Base-by-base conservation (phyloP, 2,797 vertebrate species). In the Siniperca undulata region DNA sequence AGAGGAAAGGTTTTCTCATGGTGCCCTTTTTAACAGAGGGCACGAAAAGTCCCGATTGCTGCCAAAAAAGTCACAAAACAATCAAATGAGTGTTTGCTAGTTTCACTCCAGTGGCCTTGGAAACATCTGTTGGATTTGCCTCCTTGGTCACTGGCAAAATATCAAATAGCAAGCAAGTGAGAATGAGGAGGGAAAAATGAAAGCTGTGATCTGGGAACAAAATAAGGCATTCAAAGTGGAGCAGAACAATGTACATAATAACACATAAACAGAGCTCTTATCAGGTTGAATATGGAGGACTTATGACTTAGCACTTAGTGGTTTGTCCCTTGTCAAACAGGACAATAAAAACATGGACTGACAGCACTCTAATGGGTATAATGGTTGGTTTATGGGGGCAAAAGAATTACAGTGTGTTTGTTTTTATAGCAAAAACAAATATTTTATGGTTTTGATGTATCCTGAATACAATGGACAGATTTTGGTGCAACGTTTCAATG, bases 81-180 rank as follows among this genome's bases (percentile, higher is more conserved):
- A 92, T 90, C 82, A 90, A 92, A 91, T 78, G 71, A 85, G 61
- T 73, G 53, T 92, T 92, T 91, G 86, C 83, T 83, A 56, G 91
- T 91, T 91, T 91, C 91, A 88, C 85, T 89, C 83, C 84, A 82
- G 84, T 84, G 78, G 84, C 81, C 73, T 77, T 71, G 50, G 84
- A 88, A 92, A 93, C 92, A 93, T 81, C 91, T 93, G 92, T 85
- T 90, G 86, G 87, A 90, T 93, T 91, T 89, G 84, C 88, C 84
- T 82, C 82, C 0, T 1, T 85, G 84, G 85, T 86, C 84, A 77
- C 80, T 89, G 87, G 88, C 87, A 92, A 89, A 64, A 80, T 68
- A 80, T 88, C 84, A 85, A 82, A 87, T 44, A 82, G 81, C 82
- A 89, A 78, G 74, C 20, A 6, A 82, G 55, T 20, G 60, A 80